phyloP scores from a whole-genome alignment of 2,797 vertebrate genomes.

The Acrossocheilus wenchowensis region DNA sequence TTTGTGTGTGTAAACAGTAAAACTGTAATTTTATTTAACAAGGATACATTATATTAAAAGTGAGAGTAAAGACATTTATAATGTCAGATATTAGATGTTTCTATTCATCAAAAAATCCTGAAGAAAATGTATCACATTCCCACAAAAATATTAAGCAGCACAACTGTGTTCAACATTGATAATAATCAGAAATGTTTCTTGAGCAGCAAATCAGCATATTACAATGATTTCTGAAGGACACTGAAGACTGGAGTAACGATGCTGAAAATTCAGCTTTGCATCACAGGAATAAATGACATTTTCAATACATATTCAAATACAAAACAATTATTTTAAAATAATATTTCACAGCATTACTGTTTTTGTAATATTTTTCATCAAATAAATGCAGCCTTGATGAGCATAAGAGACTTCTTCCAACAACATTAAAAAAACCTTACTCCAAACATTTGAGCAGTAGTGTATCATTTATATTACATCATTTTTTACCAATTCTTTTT shows the following conservation, averaged over 20 bases:
- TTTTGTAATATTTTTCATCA: neutral
- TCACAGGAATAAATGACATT: neutral
- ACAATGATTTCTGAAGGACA: neutral
- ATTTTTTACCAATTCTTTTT: neutral
- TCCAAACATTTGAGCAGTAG: neutral
- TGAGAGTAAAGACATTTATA: neutral
- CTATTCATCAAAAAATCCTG: neutral
- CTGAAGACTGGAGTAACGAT: neutral
- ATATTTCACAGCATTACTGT: too few species aligned
- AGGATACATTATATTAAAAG: neutral
- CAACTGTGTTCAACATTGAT: neutral
- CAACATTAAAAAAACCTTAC: too few species aligned
- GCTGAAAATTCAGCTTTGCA: neutral
- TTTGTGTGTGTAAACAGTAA: neutral
- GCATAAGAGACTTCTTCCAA: neutral
- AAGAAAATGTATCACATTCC: neutral
- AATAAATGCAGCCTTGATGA: neutral
- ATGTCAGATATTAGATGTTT: neutral
- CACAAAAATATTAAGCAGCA: neutral
- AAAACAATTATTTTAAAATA: too few species aligned
- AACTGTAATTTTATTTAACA: too few species aligned
- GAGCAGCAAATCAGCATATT: neutral
- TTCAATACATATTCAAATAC: neutral
- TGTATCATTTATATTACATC: neutral
- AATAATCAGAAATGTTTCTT: neutral